phyloP scores from a whole-genome alignment of 2,888 invertebrate species.

The Papilio gigon region DNA sequence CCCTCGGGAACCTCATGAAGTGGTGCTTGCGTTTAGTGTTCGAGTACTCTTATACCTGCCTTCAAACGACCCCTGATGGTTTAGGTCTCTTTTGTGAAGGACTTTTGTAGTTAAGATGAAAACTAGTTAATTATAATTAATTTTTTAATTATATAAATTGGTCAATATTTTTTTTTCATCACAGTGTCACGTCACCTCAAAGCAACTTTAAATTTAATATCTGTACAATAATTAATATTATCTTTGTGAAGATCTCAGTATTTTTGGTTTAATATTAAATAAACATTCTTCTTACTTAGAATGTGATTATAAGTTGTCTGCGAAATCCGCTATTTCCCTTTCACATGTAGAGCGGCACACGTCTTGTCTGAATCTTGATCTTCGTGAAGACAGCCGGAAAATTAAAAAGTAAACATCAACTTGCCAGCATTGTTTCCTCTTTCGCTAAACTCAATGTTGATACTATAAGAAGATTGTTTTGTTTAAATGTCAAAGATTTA shows the following conservation, averaged over 20 bases:
- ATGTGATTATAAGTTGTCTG: conserved; percentile 14
- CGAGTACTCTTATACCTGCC: conserved; percentile 68
- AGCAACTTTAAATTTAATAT: no score
- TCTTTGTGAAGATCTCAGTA: no score
- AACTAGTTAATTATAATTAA: conserved; percentile 22
- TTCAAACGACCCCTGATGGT: conserved; percentile 61
- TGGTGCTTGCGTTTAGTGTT: conserved; percentile 74
- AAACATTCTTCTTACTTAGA: neutral
- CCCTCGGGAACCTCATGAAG: conserved; percentile 68
- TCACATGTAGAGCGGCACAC: conserved; percentile 62
- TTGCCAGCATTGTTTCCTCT: conserved; percentile 46
- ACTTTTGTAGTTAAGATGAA: conserved; percentile 46
- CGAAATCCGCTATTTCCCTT: conserved; percentile 46
- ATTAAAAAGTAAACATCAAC: conserved; percentile 77
- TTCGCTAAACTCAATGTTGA: conserved; percentile 19
- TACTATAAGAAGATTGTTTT: neutral
- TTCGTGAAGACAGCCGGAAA: conserved; percentile 78
- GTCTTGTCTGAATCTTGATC: conserved; percentile 61
- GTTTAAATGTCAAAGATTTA: neutral
- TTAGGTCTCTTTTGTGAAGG: conserved; percentile 63
- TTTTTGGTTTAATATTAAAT: conserved; percentile 4
- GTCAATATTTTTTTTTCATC: neutral
- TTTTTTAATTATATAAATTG: neutral
- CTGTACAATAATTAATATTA: no score
- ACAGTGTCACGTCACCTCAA: no score